Percentiles rank a stretch among this genome's conserved stretches.
Conservation (phyloP, 1,140 invertebrate species). For the Mylabris phalerata region DNA sequence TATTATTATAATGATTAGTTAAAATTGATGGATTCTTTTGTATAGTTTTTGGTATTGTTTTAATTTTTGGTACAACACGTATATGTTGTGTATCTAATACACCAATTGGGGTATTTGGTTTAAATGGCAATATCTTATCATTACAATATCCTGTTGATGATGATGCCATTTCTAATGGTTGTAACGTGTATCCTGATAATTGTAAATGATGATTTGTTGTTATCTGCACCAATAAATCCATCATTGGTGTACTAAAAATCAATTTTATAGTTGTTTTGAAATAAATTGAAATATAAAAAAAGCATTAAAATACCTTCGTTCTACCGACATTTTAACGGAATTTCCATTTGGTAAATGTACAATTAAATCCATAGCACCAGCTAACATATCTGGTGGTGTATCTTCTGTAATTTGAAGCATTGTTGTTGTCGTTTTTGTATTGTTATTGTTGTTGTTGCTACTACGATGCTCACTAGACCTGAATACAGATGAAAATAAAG, state of each 20-base stretch:
- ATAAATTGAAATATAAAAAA: background rate
- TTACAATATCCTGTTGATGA: slow-evolving; percentile 38
- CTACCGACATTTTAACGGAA: slow-evolving; percentile 56
- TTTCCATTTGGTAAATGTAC: slow-evolving; percentile 62
- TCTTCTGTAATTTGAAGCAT: slow-evolving; percentile 63
- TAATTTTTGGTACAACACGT: slow-evolving; percentile 40
- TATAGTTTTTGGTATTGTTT: slow-evolving; percentile 15
- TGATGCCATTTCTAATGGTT: slow-evolving; percentile 50
- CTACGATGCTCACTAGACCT: slow-evolving; percentile 23
- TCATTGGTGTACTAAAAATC: slow-evolving; percentile 67
- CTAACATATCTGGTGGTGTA: slow-evolving; percentile 66
- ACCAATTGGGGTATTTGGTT: slow-evolving; percentile 74
- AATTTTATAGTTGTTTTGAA: too few species aligned
- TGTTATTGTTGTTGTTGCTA: too few species aligned
- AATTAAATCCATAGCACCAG: slow-evolving; percentile 66
- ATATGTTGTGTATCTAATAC: slow-evolving; percentile 51
- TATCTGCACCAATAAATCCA: slow-evolving; percentile 73
- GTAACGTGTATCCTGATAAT: slow-evolving; percentile 65
- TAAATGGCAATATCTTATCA: slow-evolving; percentile 60
- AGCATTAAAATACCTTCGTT: slow-evolving; percentile 54
- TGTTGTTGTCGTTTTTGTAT: slow-evolving; percentile 33
- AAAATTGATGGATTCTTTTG: slow-evolving; percentile 22
- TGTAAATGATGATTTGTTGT: slow-evolving; percentile 65
- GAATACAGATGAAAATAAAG: slow-evolving; percentile 19
- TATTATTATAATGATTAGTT: too few species aligned